A percentile compares a stretch with the other conserved stretches of the same genome.
phyloP scores from a whole-genome alignment of 2,113 vertebrate genomes.

The Menidia beryllina region DNA sequence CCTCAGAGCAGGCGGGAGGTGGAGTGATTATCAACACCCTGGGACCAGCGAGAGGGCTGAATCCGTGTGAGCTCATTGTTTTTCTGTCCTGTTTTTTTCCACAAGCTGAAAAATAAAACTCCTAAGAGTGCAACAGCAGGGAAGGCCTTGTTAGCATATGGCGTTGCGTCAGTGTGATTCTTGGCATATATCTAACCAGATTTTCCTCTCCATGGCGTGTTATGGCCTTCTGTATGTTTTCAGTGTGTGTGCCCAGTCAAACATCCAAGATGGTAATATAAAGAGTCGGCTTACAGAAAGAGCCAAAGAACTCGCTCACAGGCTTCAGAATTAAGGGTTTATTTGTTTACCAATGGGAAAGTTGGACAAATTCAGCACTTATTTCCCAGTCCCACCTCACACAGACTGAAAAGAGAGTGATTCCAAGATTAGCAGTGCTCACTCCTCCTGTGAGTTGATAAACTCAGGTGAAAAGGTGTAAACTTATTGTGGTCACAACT shows the following conservation, averaged over 20 bases:
- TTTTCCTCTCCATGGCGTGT: slow-evolving; percentile 1
- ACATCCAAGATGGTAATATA: no score
- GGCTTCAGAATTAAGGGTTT: background rate
- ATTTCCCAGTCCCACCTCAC: background rate
- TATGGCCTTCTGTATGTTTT: background rate
- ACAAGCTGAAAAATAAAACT: slow-evolving; percentile 14
- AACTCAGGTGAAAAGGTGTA: no score
- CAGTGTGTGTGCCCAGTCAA: background rate
- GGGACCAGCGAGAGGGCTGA: slow-evolving; percentile 50
- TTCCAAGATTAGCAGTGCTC: no score
- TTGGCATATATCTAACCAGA: background rate
- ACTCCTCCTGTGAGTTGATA: no score
- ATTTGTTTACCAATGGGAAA: background rate
- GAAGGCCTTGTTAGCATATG: slow-evolving; percentile 1
- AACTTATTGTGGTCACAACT: no score
- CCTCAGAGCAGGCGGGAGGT: slow-evolving; percentile 33
- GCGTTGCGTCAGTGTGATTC: background rate
- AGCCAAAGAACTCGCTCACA: background rate
- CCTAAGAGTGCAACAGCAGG: background rate
- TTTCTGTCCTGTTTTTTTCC: slow-evolving; percentile 9
- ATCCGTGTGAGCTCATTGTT: slow-evolving; percentile 62
- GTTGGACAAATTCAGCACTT: background rate
- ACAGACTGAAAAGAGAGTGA: no score
- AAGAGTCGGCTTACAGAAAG: no score
- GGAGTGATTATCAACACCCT: slow-evolving; percentile 26